Base-by-base conservation (phyloP, 2,113 vertebrate species). In the Calyptommatus sinebrachiatus region DNA sequence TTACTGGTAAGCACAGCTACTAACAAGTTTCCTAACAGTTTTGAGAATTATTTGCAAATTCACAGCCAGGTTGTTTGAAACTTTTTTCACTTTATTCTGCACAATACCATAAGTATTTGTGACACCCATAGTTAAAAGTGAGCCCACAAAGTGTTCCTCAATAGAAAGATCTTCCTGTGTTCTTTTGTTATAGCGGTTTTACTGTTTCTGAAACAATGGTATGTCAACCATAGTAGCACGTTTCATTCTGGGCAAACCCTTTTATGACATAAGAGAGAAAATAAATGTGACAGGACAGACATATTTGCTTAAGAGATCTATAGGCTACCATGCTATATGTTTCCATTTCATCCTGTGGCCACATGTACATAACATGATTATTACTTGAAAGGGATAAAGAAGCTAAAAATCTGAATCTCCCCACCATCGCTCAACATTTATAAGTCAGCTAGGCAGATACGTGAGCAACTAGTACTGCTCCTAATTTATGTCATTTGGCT, bases 191-290 rank as follows among this genome's bases (percentile, higher is more conserved):
- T 31, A 69, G 48, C 31, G 86, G 85, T 84, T 3, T 0, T 10
- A 79, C 61, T 77, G 18, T 76, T 71, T 82, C 71, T 83, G 48
- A 77, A 72, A 14, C 86, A 61, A 76, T 26, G 67, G 83, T 82
- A 66, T 65, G 35, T 28, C 11, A 53, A 45, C 20, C 53, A 65
- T 2, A 53, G 45, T 73, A 74, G 53, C 26, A 22, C 26, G 21
- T 24, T 67, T 41, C 35, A 45, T 53, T 5, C 31, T 45, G 7
- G 48, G 31, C 22, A 77, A 28, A n/a, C 4, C 24, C 60, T 11
- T 73, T 61, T 24, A 22, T 50, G 29, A 46, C 14, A 16, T 66
- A 61, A 78, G 1, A n/a, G 18, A 50, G 7, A 53, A 21, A 66
- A 46, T 26, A 66, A 9, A 35, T 18, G 63, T 28, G 69, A 61